These are phyloP conservation scores for Casuarius casuarius DNA, from an alignment of 2,113 vertebrate species.

Conservation along the genomic window DNA sequence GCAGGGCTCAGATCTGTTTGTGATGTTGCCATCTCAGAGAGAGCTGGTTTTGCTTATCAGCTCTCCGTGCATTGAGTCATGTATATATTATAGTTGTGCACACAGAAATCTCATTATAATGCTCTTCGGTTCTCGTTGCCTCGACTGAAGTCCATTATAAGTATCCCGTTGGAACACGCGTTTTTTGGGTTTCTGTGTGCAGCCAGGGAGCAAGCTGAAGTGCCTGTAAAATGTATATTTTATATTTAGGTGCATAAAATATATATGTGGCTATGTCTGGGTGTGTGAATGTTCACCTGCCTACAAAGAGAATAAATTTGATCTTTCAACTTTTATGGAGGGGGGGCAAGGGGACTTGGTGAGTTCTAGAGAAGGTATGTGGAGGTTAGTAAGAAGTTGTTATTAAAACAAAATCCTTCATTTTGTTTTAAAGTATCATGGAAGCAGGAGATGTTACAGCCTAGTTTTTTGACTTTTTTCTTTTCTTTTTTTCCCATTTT, in stretches of 20 bases:
- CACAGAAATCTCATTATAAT: conserved; percentile 26
- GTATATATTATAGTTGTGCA: neutral
- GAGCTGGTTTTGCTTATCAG: neutral
- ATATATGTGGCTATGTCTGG: conserved; percentile 76
- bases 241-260: conserved; percentile 81
- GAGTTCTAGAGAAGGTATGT: conserved; percentile 56
- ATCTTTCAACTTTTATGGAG: conserved; percentile 74
- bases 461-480: neutral
- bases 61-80: neutral
- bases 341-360: conserved; percentile 54
- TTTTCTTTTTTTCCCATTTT: neutral
- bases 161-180: conserved; percentile 58
- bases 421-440: conserved; percentile 70
- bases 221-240: conserved; percentile 85
- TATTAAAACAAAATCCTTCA: conserved; percentile 76
- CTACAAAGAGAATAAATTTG: conserved; percentile 85
- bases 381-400: conserved; percentile 68
- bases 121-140: conserved; percentile 29
- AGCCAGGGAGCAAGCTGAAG: conserved; percentile 68
- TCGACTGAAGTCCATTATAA: conserved; percentile 63
- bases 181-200: conserved; percentile 71
- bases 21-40: neutral
- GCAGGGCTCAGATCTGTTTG: neutral
- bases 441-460: conserved; percentile 39
- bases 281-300: conserved; percentile 73